Base-by-base conservation (phyloP, 1,140 invertebrate genomes). In the Drosophila nannoptera region DNA sequence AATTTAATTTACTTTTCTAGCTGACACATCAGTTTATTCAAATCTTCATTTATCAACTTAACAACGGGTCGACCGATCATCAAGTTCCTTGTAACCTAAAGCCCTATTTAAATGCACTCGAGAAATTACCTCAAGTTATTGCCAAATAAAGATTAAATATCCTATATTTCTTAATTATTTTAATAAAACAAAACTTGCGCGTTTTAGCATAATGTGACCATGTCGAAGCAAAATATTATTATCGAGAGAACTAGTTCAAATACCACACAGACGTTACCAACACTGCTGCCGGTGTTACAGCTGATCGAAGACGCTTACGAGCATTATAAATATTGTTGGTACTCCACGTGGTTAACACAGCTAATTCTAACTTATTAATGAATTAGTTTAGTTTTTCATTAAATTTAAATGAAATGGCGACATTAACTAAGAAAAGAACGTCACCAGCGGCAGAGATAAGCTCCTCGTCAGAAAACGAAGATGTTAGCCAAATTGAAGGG, bases 1-100 rank as follows among this genome's bases (percentile, higher is more conserved):
- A 12, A 5, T 35, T 6, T 14, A 40, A 4, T 38, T 53, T 31
- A 43, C 16, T 40, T 8, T 4, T 0, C 4, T 38, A 87, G 82
- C 36, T 72, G 8, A 66, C 73, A 32, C 45, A 53, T 12, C 58
- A 70, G 2, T 87, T 86, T 66, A 50, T 58, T 45, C 52, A 68
- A 22, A 55, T 67, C 2, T 77, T 86, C 8, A 38, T 40, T 32
- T 68, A 62, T 42, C 81, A 86, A 53, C 32, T 81, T 11, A 54
- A 58, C 4, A 64, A 36, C 33, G 33, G 22, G 0, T 12, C 62
- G 4, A 5, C 16, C 2, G 11, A 14, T 7, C 8, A 48, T 6
- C 42, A 69, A 36, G 14, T 46, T 3, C 42, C 40, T 6, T 12
- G 33, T 4, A 33, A 63, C 7, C 11, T 80, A 4, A 6, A 32